Evolutionary conservation across 2,888 invertebrate species (phyloP), one percentile per base, ranked within the genome.

Genomic region (Ypsolopha sequella): DNA sequence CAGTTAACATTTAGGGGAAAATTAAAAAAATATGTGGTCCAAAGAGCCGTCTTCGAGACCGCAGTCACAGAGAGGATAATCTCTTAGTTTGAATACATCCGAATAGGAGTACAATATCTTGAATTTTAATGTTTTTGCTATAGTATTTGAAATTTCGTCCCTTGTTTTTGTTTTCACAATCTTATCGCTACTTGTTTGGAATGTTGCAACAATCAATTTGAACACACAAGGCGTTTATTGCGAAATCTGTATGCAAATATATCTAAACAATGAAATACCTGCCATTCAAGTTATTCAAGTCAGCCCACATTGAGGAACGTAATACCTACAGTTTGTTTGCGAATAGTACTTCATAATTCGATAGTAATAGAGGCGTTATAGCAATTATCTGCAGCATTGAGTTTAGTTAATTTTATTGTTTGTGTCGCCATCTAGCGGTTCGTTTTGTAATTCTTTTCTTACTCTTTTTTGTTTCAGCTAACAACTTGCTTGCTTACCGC

Each of bases 231-330:
- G 58, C 60, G 58, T 56, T 55, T 53, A 52, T 67, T 68, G 64
- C 61, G 66, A 65, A 67, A 71, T 60, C 24, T 24, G 54, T 71
- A 75, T 74, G 74, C 65, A 68, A 76, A 73, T 74, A 60, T 60
- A 59, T 65, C 57, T 61, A 60, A 68, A 73, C 74, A 76, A 72
- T 75, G 71, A 59, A 47, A 59, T 58, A 63, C 60, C 59, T 24
- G 38, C 11, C 9, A 11, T 39, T 60, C 24, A 4, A 24, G 60
- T 54, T 63, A 62, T 55, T 52, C 66, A 54, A 67, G 63, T 61
- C 69, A 58, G 56, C 74, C 73, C 68, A 74, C 74, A 69, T 70
- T 59, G 52, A 62, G 13, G 14, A 36, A n/a, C 14, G 13, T 38
- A 9, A n/a, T 14, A 43, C n/a, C n/a, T n/a, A n/a, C 13, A 13